Evolutionary conservation across 2,888 invertebrate species (phyloP).

Genomic region (Protonemura montana): DNA sequence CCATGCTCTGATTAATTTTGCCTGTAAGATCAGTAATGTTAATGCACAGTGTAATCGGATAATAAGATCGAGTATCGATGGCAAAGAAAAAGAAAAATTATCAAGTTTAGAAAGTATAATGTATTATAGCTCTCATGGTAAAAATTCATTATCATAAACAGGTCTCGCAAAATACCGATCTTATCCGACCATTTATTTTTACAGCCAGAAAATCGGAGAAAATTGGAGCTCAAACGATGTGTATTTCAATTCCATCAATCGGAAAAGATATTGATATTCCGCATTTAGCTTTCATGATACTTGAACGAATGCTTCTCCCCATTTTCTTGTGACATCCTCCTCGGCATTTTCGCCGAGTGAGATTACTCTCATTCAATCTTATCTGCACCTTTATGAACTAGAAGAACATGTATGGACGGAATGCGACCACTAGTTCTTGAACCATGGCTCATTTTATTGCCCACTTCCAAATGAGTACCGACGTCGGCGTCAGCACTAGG

Average conservation of each 20-base stretch:
- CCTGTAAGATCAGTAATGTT: background rate
- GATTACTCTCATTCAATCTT: conserved; percentile 40
- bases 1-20: background rate
- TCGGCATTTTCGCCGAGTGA: background rate
- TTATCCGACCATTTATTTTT: background rate
- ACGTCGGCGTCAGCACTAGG: background rate
- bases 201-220: background rate
- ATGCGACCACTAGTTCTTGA: conserved; percentile 14
- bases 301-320: background rate
- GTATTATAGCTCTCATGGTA: background rate
- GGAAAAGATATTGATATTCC: background rate
- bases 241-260: background rate
- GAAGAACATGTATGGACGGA: conserved; percentile 8
- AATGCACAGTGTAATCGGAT: background rate
- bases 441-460: conserved; percentile 1
- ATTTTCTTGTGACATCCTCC: conserved; percentile 4
- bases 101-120: background rate
- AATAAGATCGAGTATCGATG: background rate
- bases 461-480: conserved; percentile 31
- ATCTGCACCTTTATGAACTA: conserved; percentile 26
- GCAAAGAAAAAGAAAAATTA: background rate
- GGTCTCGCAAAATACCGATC: background rate
- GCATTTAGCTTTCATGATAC: conserved; percentile 4
- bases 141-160: background rate
- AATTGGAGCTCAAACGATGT: background rate